Evolutionary conservation across 2,113 vertebrate species (phyloP), one percentile per base, ranked within the genome.

Genomic region (Mirza zaza): DNA sequence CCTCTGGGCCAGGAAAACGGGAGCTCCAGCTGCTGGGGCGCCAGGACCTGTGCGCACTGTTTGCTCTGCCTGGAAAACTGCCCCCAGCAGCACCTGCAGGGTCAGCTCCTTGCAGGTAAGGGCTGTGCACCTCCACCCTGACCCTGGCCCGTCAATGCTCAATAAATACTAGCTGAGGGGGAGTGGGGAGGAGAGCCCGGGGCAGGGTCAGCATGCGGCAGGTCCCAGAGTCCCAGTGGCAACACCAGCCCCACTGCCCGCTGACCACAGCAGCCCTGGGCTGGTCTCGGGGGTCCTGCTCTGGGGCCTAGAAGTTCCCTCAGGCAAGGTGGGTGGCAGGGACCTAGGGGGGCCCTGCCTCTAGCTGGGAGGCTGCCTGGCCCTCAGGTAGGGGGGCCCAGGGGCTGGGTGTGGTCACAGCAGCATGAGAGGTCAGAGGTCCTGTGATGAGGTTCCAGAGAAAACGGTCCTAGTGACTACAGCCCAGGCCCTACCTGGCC

Each of bases 111-210:
- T 57, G 55, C 68, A 25, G 45, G 13, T 8, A 34, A 29, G 12
- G 14, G 18, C 17, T 6, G 2, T 2, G 23, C 6, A 13, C 34
- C 76, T 39, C 68, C 13, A 20, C 52, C 14, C 17, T 27, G 25
- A 61, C 39, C 50, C 11, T 34, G 23, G 42, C 63, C 95, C 63
- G 92, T 67, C 27, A 77, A n/a, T 5, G 45, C 73, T 86, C 93
- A 97, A 97, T 97, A 98, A 98, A 97, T 97, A 97, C 45, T 79
- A 70, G 39, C 29, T 17, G 59, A 61, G 18, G 20, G 32, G 5
- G 4, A 36, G 29, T 27, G 27, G 34, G 25, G 59, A 61, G 59
- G 25, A 61, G 9, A 48, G 7, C 3, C 8, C 1, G 42, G 11
- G 29, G 13, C 67, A 36, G 63, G 45, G n/a, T 76, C 17, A 76